phyloP scores from a whole-genome alignment of 2,888 invertebrate species.

The Gandaritis pyraliata region DNA sequence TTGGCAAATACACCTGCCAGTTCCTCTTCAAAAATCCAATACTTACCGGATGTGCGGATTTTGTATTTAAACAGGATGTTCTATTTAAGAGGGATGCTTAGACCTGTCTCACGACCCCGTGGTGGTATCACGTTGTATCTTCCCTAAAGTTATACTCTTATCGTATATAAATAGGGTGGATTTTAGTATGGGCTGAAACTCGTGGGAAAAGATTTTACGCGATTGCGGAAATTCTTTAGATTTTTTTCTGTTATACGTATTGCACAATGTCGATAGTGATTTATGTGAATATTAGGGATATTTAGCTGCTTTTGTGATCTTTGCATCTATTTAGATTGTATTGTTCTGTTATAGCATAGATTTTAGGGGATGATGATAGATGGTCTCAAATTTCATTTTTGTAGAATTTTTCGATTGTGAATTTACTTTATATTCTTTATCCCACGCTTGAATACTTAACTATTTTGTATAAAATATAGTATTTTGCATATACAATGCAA shows the following conservation, averaged over 20 bases:
- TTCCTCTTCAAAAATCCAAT: slow-evolving; percentile 6
- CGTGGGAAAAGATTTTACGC: slow-evolving; percentile 78
- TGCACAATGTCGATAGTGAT: slow-evolving; percentile 41
- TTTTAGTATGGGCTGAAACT: slow-evolving; percentile 44
- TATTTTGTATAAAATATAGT: not conserved
- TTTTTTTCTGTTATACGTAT: slow-evolving; percentile 45
- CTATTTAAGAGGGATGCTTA: slow-evolving; percentile 75
- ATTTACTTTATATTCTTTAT: not conserved
- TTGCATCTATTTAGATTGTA: slow-evolving; percentile 27
- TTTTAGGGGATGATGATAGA: slow-evolving; percentile 13
- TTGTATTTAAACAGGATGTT: slow-evolving; percentile 69
- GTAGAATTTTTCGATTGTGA: not conserved
- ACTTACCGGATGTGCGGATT: slow-evolving; percentile 70
- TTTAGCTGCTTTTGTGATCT: slow-evolving; percentile 28
- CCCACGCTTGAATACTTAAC: not conserved
- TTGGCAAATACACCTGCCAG: slow-evolving; percentile 20
- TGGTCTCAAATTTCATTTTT: slow-evolving; percentile 9
- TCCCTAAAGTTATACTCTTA: slow-evolving; percentile 37
- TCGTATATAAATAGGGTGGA: slow-evolving; percentile 15
- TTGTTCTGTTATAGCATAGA: slow-evolving; percentile 11
- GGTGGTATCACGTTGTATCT: slow-evolving; percentile 61
- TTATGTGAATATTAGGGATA: slow-evolving; percentile 41
- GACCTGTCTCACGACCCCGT: slow-evolving; percentile 80
- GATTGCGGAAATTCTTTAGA: slow-evolving; percentile 70
- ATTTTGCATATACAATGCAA: not conserved